Evolutionary conservation across 2,888 invertebrate species (phyloP).

Genomic region (Pyrrhia umbra): DNA sequence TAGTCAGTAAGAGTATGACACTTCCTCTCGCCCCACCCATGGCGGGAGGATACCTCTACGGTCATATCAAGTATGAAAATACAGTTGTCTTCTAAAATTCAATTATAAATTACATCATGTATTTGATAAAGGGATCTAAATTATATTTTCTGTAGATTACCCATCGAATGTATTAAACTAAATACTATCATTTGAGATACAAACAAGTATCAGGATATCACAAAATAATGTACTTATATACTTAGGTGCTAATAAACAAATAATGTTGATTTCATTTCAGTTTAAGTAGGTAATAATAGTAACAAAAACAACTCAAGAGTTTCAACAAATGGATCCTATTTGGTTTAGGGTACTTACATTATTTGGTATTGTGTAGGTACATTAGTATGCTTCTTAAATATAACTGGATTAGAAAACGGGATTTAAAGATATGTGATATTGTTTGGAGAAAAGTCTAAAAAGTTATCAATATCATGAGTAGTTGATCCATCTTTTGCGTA

Average conservation of each 20-base stretch:
- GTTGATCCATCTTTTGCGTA: neutral
- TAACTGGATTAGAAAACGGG: slow-evolving; percentile 29
- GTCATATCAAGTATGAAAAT: slow-evolving; percentile 9
- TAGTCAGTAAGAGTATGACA: too few species aligned
- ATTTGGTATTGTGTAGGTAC: slow-evolving; percentile 45
- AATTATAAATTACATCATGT: neutral
- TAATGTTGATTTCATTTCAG: neutral
- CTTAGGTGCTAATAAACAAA: neutral
- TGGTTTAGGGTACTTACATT: slow-evolving; percentile 32
- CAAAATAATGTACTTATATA: slow-evolving; percentile 11
- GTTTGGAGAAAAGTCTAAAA: slow-evolving; percentile 13
- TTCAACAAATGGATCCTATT: slow-evolving; percentile 30
- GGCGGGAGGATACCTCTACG: too few species aligned
- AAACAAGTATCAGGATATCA: slow-evolving; percentile 30
- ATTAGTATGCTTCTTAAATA: slow-evolving; percentile 10
- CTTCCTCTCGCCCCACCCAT: too few species aligned
- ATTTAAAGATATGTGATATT: slow-evolving; percentile 47
- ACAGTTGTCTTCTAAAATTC: neutral
- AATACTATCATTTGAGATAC: neutral
- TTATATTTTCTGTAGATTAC: slow-evolving; percentile 1
- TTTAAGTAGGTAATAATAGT: neutral
- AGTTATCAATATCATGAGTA: neutral
- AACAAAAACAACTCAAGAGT: neutral
- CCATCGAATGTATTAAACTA: slow-evolving; percentile 1
- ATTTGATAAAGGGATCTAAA: slow-evolving; percentile 14